phyloP scores from a whole-genome alignment of 2,797 vertebrate species.

The Myripristis jacobus region DNA sequence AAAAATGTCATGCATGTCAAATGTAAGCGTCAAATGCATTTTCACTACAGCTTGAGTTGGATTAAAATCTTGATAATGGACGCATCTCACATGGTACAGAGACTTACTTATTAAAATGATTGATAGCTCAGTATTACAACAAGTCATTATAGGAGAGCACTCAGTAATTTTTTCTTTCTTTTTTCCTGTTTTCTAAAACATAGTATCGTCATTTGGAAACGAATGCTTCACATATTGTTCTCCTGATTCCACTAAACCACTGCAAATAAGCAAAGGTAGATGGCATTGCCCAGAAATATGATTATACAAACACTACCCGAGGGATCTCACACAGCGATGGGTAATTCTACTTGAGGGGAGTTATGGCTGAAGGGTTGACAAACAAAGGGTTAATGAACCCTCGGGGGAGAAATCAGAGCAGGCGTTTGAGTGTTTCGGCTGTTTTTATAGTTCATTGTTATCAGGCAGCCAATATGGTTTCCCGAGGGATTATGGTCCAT shows the following conservation, averaged over 20 bases:
- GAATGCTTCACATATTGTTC: background rate
- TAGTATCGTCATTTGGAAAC: background rate
- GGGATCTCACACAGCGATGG: conserved; percentile 26
- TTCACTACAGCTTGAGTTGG: background rate
- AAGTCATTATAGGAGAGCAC: background rate
- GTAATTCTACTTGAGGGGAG: conserved; percentile 60
- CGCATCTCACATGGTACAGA: background rate
- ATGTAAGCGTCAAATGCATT: background rate
- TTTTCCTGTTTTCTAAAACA: no score
- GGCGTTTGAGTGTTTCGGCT: conserved; percentile 50
- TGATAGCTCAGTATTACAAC: no score
- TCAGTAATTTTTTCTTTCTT: background rate
- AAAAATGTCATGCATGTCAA: background rate
- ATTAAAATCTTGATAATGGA: background rate
- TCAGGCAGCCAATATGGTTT: conserved; percentile 55
- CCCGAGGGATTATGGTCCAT: conserved; percentile 46
- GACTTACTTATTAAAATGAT: no score
- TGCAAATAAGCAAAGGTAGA: background rate
- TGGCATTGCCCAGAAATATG: conserved; percentile 1
- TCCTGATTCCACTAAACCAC: background rate
- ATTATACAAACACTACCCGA: conserved; percentile 2
- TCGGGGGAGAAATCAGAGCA: conserved; percentile 54
- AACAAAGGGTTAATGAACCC: conserved; percentile 66
- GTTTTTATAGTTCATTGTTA: conserved; percentile 69
- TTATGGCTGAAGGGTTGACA: conserved; percentile 34